Evolutionary conservation across 2,888 invertebrate genomes (phyloP), one percentile per base, ranked within the genome.

Genomic region (Geotrupes spiniger): DNA sequence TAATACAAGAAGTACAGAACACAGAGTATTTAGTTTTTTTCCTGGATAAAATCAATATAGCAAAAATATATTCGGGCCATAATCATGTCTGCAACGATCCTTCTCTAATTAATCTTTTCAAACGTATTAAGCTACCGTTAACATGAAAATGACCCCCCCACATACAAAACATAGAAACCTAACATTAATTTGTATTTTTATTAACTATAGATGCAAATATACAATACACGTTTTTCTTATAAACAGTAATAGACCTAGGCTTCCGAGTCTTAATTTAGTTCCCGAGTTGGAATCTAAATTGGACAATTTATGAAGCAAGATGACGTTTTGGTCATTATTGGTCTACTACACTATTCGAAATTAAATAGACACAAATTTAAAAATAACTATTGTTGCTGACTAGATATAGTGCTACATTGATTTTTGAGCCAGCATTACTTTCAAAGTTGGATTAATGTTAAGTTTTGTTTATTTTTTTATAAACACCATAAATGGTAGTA

Each of bases 391-490:
- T 56, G 57, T 62, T 62, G 65, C 64, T 64, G 68, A 68, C 68
- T 68, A 67, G 68, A 68, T 49, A 59, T 61, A 62, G 61, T 64
- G 62, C 63, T 63, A 66, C 63, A 64, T 63, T 65, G 63, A 66
- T 63, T 61, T 57, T 63, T 65, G 62, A 65, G 68, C 64, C 65
- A 67, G 67, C 65, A 63, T 58, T 57, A 51, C 38, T 51, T 52
- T 43, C 36, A 42, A 46, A 52, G 54, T 54, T 59, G 59, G 56
- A 56, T 56, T 54, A 59, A 57, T 54, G 57, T 55, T 21, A 21
- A 21, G 6, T 3, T 21, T 21, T 21, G 21, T 6, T 46, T 26
- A 36, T 46, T 49, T 53, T 57, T 28, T 36, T 37, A 49, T 28
- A 28, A 3, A 11, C 16, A 11, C 16, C 9, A 9, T 36, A 37